Percentiles rank a stretch among this genome's conserved stretches.
Conservation (phyloP, 2,797 vertebrate genomes). For the Semotilus atromaculatus region DNA sequence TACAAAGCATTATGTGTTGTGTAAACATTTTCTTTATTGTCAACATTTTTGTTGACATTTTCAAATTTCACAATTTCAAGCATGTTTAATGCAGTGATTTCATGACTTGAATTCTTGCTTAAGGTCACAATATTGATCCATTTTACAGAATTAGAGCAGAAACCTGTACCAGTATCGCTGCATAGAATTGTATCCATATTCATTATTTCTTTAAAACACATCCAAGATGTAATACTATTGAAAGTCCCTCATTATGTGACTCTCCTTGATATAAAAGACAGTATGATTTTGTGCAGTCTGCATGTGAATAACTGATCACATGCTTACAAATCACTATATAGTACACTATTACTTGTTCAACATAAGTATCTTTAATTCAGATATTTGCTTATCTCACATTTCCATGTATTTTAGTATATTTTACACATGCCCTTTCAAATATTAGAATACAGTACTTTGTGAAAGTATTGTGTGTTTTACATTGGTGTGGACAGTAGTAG, state of each 20-base stretch:
- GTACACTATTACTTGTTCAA: background rate
- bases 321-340: background rate
- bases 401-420: background rate
- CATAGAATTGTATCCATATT: background rate
- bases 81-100: constrained; percentile 1
- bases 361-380: background rate
- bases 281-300: background rate
- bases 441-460: background rate
- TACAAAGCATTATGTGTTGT: background rate
- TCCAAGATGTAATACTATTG: background rate
- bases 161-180: background rate
- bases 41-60: background rate
- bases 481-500: constrained; percentile 65
- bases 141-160: background rate
- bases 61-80: background rate
- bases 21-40: constrained; percentile 12
- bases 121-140: background rate
- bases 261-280: background rate
- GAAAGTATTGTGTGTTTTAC: constrained; percentile 52
- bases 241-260: constrained; percentile 24
- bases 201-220: background rate
- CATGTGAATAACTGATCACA: constrained; percentile 2
- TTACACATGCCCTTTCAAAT: background rate
- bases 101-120: background rate
- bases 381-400: background rate